phyloP scores from a whole-genome alignment of 2,888 invertebrate genomes.

The Psylliodes chrysocephalus region DNA sequence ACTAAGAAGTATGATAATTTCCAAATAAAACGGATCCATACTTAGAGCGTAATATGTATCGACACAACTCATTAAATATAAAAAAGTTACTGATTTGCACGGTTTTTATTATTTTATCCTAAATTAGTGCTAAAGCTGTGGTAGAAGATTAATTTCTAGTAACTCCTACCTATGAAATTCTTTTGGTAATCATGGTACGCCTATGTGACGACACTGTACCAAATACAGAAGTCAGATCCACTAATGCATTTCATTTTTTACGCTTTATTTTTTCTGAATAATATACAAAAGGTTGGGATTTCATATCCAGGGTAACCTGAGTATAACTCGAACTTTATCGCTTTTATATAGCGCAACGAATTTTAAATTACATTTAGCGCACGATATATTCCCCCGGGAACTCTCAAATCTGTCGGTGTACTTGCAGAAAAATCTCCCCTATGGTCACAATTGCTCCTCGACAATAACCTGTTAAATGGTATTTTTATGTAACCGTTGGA shows the following conservation, averaged over 20 bases:
- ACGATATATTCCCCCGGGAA: background rate
- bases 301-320: conserved; percentile 5
- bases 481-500: background rate
- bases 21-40: too few species aligned
- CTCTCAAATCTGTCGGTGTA: conserved; percentile 1
- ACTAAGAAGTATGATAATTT: too few species aligned
- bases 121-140: too few species aligned
- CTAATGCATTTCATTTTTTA: conserved; percentile 9
- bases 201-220: background rate
- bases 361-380: conserved; percentile 9
- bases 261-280: background rate
- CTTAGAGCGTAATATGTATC: too few species aligned
- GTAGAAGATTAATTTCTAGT: too few species aligned
- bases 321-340: background rate
- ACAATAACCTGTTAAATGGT: conserved; percentile 7
- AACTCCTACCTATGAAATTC: too few species aligned
- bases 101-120: too few species aligned
- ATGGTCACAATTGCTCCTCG: background rate
- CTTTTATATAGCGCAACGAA: conserved; percentile 8
- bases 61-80: too few species aligned
- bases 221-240: conserved; percentile 1
- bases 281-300: conserved; percentile 10
- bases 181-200: too few species aligned
- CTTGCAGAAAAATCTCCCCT: conserved; percentile 9
- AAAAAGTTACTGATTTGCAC: too few species aligned